Conservation (phyloP, 2,797 vertebrate genomes). For the Bovichtus diacanthus region DNA sequence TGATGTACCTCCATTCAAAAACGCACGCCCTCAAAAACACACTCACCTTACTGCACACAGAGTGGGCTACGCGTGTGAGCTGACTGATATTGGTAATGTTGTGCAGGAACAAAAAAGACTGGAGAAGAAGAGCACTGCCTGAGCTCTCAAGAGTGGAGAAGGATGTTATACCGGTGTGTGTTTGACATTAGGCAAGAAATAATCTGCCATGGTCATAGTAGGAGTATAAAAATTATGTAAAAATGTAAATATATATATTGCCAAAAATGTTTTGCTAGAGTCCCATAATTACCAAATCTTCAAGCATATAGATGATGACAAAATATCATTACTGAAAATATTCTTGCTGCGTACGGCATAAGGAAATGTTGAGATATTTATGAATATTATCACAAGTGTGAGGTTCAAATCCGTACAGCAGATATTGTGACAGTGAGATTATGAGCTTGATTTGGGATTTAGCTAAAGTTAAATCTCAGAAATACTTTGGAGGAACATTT, state of each 20-base stretch:
- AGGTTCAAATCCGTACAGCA: neutral
- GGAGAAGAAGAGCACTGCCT: neutral
- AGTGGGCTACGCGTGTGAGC: slow-evolving; percentile 28
- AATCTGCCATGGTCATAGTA: neutral
- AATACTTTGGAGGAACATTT: slow-evolving; percentile 53
- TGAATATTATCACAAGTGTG: neutral
- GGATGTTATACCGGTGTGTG: neutral
- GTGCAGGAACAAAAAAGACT: slow-evolving; percentile 13
- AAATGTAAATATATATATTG: neutral
- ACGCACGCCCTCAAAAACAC: slow-evolving; percentile 31
- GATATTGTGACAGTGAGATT: neutral
- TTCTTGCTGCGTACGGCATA: neutral
- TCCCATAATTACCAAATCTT: neutral
- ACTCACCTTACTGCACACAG: slow-evolving; percentile 7
- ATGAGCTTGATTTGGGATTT: slow-evolving; percentile 15
- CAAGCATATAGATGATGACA: neutral
- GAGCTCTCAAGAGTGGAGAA: neutral
- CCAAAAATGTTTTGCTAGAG: too few species aligned
- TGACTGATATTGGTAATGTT: slow-evolving; percentile 30
- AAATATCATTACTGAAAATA: neutral
- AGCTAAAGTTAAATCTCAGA: slow-evolving; percentile 21
- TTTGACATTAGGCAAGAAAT: neutral
- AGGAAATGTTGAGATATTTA: neutral
- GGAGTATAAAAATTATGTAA: neutral
- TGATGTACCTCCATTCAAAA: slow-evolving; percentile 49